These are phyloP conservation scores for Cenopis cana DNA, from an alignment of 2,888 invertebrate genomes.

Conservation along the genomic window DNA sequence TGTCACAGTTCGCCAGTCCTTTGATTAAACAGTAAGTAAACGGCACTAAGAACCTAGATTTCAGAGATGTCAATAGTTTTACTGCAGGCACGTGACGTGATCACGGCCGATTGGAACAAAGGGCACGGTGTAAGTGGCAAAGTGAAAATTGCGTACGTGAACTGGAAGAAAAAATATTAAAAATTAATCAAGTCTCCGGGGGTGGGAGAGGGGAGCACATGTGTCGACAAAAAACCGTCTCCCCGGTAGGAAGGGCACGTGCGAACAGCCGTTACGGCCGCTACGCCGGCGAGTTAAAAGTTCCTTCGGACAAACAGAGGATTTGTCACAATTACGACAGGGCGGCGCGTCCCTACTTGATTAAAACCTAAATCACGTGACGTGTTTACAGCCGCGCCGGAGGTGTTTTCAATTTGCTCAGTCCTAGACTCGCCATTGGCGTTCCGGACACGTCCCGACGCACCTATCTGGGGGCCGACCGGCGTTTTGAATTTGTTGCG, in stretches of 20 bases:
- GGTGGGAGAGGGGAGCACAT: constrained; percentile 74
- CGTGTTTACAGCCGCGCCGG: constrained; percentile 84
- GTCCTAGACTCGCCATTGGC: constrained; percentile 79
- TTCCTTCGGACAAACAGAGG: constrained; percentile 85
- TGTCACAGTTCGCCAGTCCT: not conserved
- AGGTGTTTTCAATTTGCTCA: constrained; percentile 85
- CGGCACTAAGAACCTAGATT: constrained; percentile 45
- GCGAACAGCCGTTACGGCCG: constrained; percentile 79
- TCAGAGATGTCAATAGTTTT: constrained; percentile 60
- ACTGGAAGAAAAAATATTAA: constrained; percentile 84
- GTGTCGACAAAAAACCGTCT: constrained; percentile 83
- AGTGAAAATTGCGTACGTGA: constrained; percentile 85
- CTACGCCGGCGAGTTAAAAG: constrained; percentile 81
- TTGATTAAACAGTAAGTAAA: not conserved
- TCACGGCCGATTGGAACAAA: constrained; percentile 55
- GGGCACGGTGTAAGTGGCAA: constrained; percentile 70
- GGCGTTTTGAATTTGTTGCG: constrained; percentile 83
- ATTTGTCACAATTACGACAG: constrained; percentile 85
- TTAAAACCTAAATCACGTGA: constrained; percentile 86
- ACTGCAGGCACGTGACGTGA: constrained; percentile 57
- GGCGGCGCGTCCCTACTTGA: constrained; percentile 83
- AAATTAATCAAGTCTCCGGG: constrained; percentile 80
- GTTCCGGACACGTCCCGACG: constrained; percentile 81
- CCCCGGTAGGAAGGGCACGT: constrained; percentile 74
- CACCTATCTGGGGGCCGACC: constrained; percentile 79